These are phyloP conservation scores for Chloroclystis v-ata DNA, from an alignment of 2,888 invertebrate genomes.

Conservation along the genomic window DNA sequence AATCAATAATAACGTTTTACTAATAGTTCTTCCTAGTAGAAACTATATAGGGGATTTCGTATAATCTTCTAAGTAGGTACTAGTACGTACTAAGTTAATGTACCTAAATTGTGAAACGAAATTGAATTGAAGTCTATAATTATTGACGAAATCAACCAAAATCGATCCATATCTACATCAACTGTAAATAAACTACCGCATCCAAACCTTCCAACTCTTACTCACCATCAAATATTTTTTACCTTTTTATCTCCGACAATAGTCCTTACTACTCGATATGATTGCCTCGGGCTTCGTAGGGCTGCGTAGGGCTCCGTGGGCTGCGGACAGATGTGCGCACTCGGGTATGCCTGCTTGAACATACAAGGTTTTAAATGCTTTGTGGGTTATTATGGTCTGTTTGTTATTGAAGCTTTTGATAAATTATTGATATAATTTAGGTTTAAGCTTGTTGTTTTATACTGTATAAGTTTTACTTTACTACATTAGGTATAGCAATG, in stretches of 20 bases:
- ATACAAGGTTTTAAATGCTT: background rate
- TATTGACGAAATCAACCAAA: background rate
- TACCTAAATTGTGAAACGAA: no score
- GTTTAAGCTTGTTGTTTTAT: no score
- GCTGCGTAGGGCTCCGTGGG: constrained; percentile 26
- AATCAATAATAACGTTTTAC: no score
- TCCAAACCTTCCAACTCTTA: constrained; percentile 13
- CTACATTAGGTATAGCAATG: no score
- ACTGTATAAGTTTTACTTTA: no score
- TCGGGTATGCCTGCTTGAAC: constrained; percentile 8
- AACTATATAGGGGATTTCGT: no score
- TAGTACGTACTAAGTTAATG: no score
- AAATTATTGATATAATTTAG: no score
- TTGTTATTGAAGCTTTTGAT: no score
- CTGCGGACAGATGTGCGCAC: constrained; percentile 41
- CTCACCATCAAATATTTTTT: constrained; percentile 35
- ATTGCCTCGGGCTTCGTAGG: constrained; percentile 47
- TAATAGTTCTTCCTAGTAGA: no score
- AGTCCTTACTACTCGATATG: constrained; percentile 51
- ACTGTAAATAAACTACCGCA: constrained; percentile 12
- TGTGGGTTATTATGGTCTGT: background rate
- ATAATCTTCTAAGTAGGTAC: no score
- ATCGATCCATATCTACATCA: background rate
- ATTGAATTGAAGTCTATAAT: background rate
- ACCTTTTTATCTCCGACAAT: constrained; percentile 67